phyloP scores from a whole-genome alignment of 2,888 invertebrate species.

The Dryadula phaetusa region DNA sequence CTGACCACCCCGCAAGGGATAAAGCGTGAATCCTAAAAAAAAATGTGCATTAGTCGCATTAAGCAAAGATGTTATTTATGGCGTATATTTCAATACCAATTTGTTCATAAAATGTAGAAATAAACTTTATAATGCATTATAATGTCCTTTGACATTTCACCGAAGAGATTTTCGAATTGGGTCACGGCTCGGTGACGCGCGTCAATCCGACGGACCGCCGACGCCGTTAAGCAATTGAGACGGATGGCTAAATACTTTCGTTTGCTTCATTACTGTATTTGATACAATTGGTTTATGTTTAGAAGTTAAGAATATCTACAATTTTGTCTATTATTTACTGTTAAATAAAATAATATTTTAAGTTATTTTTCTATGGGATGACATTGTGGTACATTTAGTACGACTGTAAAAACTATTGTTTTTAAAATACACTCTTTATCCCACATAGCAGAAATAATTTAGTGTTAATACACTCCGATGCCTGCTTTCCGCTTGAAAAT shows the following conservation, averaged over 20 bases:
- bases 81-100: not conserved
- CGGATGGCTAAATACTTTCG: conserved; percentile 19
- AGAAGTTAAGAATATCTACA: not conserved
- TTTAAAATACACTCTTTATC: too few species aligned
- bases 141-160: conserved; percentile 39
- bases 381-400: too few species aligned
- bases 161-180: conserved; percentile 35
- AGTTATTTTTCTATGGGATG: too few species aligned
- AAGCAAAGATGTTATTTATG: too few species aligned
- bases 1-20: too few species aligned
- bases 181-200: conserved; percentile 37
- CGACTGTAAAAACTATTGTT: too few species aligned
- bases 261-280: conserved; percentile 17
- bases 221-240: conserved; percentile 33
- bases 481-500: too few species aligned
- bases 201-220: conserved; percentile 27
- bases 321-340: not conserved
- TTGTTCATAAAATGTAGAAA: conserved; percentile 1
- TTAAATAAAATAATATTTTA: too few species aligned
- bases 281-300: not conserved
- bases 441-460: too few species aligned
- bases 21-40: too few species aligned
- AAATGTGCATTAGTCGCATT: too few species aligned
- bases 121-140: not conserved
- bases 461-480: too few species aligned